Conservation (phyloP, 1,140 invertebrate species). For the Neoseiulus cucumeris region DNA sequence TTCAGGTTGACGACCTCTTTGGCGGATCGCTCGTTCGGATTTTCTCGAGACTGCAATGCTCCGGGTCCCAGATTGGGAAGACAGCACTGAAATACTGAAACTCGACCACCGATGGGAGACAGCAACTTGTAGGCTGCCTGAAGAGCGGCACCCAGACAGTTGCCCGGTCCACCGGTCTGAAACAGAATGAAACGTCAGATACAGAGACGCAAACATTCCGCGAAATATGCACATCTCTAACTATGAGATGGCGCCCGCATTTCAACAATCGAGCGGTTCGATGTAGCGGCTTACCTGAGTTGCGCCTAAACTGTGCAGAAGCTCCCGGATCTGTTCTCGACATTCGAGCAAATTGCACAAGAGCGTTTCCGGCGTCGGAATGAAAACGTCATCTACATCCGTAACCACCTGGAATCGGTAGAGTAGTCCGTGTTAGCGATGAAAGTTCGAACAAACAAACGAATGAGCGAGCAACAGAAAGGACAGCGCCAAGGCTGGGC, state of each 20-base stretch:
- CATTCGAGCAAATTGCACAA: slow-evolving; percentile 75
- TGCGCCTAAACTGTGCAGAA: slow-evolving; percentile 13
- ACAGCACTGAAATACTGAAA: slow-evolving; percentile 79
- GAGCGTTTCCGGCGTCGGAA: slow-evolving; percentile 53
- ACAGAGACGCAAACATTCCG: slow-evolving; percentile 14
- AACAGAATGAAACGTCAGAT: slow-evolving; percentile 60
- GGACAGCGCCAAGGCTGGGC: no score
- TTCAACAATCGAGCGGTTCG: no score
- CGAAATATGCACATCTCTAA: neutral
- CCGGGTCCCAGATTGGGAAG: slow-evolving; percentile 80
- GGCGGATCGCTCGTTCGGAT: slow-evolving; percentile 55
- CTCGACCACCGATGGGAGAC: slow-evolving; percentile 71
- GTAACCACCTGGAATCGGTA: neutral
- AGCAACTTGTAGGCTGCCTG: slow-evolving; percentile 79
- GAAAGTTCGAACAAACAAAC: no score
- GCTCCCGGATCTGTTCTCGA: slow-evolving; percentile 33
- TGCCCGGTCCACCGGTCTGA: slow-evolving; percentile 46
- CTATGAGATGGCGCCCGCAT: neutral
- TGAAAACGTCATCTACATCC: slow-evolving; percentile 28
- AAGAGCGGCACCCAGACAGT: slow-evolving; percentile 72
- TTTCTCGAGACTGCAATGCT: slow-evolving; percentile 57
- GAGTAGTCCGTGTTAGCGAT: no score
- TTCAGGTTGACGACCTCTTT: slow-evolving; percentile 48
- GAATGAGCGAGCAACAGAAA: no score
- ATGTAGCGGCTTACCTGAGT: neutral